Evolutionary conservation across 2,888 invertebrate species (phyloP).

Genomic region (Ypsolopha sequella): DNA sequence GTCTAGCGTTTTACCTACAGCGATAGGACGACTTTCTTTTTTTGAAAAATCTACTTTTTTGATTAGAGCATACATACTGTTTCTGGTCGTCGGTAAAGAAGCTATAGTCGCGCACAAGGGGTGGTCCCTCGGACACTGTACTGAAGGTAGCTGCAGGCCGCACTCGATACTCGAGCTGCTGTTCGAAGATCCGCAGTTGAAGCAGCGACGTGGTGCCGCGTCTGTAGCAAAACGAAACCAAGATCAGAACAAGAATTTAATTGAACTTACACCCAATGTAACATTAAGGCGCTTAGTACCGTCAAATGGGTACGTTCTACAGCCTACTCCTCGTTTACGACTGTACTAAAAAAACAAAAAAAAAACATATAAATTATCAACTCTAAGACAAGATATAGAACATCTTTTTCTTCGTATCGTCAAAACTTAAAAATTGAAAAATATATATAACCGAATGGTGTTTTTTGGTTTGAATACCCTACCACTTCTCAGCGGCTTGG

Average conservation of each 20-base stretch:
- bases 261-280: too few species aligned
- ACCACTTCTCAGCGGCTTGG: too few species aligned
- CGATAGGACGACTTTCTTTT: background rate
- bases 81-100: background rate
- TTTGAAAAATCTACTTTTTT: background rate
- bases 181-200: slow-evolving; percentile 18
- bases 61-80: background rate
- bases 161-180: slow-evolving; percentile 18
- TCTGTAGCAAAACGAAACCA: slow-evolving; percentile 16
- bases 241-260: too few species aligned
- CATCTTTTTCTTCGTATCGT: too few species aligned
- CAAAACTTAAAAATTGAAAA: too few species aligned
- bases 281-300: too few species aligned
- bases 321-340: too few species aligned
- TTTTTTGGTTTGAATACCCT: background rate
- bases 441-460: background rate
- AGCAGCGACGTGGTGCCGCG: slow-evolving; percentile 23
- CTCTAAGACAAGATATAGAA: too few species aligned
- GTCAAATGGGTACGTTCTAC: too few species aligned
- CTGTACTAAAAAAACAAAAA: too few species aligned
- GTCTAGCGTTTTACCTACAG: too few species aligned
- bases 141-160: slow-evolving; percentile 14
- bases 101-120: slow-evolving; percentile 14
- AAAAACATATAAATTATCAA: too few species aligned
- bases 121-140: slow-evolving; percentile 24